These are phyloP conservation scores for Eidolon helvum DNA, from an alignment of 2,113 vertebrate genomes.

Conservation along the genomic window DNA sequence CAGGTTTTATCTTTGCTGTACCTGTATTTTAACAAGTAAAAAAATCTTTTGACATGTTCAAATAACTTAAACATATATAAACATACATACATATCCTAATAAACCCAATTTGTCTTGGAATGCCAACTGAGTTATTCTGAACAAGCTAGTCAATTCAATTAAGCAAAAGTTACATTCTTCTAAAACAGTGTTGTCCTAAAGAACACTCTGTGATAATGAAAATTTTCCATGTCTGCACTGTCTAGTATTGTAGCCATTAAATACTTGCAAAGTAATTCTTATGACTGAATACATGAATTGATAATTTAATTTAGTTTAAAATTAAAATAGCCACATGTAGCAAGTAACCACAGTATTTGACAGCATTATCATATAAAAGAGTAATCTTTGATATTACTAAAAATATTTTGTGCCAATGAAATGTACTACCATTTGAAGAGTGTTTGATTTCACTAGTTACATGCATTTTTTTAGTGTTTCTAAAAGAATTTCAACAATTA, in stretches of 20 bases:
- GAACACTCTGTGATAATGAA: not conserved
- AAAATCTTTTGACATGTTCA: not conserved
- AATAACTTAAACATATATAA: not conserved
- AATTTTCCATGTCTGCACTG: not conserved
- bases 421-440: not conserved
- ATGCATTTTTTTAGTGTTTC: not conserved
- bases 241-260: not conserved
- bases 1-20: constrained; percentile 71
- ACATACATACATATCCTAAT: not conserved
- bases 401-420: not conserved
- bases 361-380: not conserved
- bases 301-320: not conserved
- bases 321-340: not conserved
- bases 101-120: not conserved
- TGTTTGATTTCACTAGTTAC: not conserved
- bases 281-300: not conserved
- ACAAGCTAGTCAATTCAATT: not conserved
- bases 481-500: not conserved
- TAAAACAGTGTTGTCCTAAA: not conserved
- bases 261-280: not conserved
- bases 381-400: not conserved
- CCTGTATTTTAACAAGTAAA: constrained; percentile 73
- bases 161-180: not conserved
- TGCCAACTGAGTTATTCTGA: not conserved
- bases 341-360: not conserved